Evolutionary conservation across 2,113 vertebrate species (phyloP), one percentile per base, ranked within the genome.

Genomic region (Suncus etruscus): DNA sequence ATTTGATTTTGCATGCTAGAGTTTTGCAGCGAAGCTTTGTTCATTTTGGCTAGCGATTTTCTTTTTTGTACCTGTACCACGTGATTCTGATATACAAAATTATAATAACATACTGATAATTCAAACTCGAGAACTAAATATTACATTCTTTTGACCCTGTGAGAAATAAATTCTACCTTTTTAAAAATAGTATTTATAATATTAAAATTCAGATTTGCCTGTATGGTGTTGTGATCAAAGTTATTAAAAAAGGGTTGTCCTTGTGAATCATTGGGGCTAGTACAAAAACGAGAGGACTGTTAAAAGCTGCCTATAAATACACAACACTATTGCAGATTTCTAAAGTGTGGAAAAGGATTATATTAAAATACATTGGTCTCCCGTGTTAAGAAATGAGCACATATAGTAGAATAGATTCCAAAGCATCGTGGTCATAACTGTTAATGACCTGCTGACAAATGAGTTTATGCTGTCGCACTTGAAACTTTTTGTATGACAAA

Each of bases 11-110:
- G 91, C 91, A 83, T 96, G 95, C 91, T 97, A 95, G 94, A 96
- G 94, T 85, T 84, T 90, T 93, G 96, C 89, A 95, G 92, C 94
- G 97, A 93, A 96, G 95, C 74, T 97, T 97, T 97, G 96, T 96
- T 97, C 96, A 97, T 97, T 97, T 61, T 98, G 95, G 97, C 97
- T 97, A 97, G 88, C 78, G 94, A 93, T 90, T 84, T 94, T 93
- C 73, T 95, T 94, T 54, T 84, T 95, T 97, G 96, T 97, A 97
- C 93, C 96, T 97, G 95, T 90, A 97, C 96, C 96, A 97, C 82
- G 96, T 97, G 92, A 96, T 95, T 97, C 95, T 92, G 70, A 96
- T 96, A 94, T 94, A 96, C n/a, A 96, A 91, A 97, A 94, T 48
- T 95, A 92, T 92, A 97, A 91, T 97, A 95, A 97, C 69, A 95